Conservation (phyloP, 2,797 vertebrate species). For the Distichodus sexfasciatus region DNA sequence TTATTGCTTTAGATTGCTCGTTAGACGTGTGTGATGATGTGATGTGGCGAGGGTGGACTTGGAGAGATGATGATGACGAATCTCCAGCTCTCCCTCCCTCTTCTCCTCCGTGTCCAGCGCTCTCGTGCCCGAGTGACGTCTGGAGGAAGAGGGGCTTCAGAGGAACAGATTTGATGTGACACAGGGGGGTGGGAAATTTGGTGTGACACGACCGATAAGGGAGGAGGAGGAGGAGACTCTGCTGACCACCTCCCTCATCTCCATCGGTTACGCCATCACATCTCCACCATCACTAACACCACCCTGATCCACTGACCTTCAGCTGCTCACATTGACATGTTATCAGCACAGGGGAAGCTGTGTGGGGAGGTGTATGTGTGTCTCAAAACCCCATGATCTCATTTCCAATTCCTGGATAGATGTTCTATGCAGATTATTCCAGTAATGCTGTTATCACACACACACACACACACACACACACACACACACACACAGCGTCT, state of each 20-base stretch:
- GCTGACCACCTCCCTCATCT: slow-evolving; percentile 40
- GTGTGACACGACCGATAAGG: slow-evolving; percentile 60
- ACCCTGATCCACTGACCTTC: slow-evolving; percentile 61
- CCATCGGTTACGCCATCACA: slow-evolving; percentile 51
- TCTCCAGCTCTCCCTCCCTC: no score
- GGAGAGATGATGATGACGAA: no score
- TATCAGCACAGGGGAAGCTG: slow-evolving; percentile 42
- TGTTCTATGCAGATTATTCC: slow-evolving; percentile 61
- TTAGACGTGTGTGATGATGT: no score
- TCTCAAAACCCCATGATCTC: slow-evolving; percentile 42
- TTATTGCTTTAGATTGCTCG: no score
- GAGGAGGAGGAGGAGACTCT: slow-evolving; percentile 44
- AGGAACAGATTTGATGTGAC: slow-evolving; percentile 48
- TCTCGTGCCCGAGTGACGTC: slow-evolving; percentile 49
- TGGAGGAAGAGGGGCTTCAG: slow-evolving; percentile 39
- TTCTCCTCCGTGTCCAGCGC: no score
- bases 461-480: slow-evolving; percentile 24
- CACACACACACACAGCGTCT: slow-evolving; percentile 23
- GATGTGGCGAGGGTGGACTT: no score
- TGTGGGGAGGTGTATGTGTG: slow-evolving; percentile 46
- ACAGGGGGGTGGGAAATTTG: slow-evolving; percentile 32
- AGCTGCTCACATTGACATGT: slow-evolving; percentile 61
- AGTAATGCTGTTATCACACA: slow-evolving; percentile 55
- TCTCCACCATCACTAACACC: slow-evolving; percentile 38
- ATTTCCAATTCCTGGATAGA: slow-evolving; percentile 62